These are phyloP conservation scores for Alaudala cheleensis DNA, from an alignment of 2,113 vertebrate species.

Conservation along the genomic window DNA sequence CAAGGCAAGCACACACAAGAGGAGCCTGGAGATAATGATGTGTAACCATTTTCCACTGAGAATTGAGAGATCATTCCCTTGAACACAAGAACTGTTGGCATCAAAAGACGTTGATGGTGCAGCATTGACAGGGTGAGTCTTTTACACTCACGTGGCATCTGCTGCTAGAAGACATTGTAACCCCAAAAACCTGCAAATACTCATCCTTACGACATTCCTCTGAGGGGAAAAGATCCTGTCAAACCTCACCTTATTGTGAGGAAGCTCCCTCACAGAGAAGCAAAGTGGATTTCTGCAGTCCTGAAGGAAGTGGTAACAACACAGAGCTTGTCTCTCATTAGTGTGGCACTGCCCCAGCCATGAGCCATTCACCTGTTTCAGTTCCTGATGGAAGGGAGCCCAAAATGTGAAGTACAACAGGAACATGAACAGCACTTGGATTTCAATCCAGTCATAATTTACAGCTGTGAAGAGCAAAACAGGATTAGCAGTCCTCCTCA, in stretches of 20 bases:
- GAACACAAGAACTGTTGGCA: neutral
- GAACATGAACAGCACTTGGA: neutral
- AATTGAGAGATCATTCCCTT: neutral
- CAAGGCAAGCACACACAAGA: neutral
- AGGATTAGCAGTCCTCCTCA: neutral
- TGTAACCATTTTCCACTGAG: neutral
- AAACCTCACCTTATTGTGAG: neutral
- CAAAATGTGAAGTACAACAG: neutral
- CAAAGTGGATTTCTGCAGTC: neutral
- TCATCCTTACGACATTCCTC: neutral
- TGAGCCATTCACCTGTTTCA: neutral
- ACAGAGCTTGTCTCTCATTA: neutral
- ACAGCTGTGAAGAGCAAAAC: neutral
- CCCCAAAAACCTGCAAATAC: neutral
- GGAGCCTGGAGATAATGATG: neutral
- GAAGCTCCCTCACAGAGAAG: neutral
- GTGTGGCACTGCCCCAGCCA: fast-evolving
- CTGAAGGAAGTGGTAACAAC: neutral
- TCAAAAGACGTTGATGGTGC: neutral
- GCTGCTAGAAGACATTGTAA: neutral
- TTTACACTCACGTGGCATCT: neutral
- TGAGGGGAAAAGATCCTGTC: neutral
- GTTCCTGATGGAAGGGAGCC: neutral
- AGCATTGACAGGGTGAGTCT: neutral
- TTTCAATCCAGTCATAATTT: neutral